phyloP scores from a whole-genome alignment of 2,888 invertebrate species.

The Nomada fabriciana region DNA sequence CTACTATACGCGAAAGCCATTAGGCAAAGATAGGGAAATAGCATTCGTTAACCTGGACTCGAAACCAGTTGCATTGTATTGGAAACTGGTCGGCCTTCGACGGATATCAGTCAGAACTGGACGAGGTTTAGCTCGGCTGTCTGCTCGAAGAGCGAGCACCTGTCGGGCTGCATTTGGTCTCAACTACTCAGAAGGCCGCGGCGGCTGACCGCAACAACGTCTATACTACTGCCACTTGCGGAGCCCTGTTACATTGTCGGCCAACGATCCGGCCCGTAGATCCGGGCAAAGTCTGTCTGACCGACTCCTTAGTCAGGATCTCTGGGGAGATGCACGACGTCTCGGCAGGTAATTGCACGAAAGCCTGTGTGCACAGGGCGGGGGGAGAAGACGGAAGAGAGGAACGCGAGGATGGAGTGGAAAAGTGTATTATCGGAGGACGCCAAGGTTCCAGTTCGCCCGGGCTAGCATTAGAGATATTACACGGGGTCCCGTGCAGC shows the following conservation, averaged over 20 bases:
- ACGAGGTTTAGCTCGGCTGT: constrained; percentile 10
- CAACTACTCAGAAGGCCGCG: constrained; percentile 75
- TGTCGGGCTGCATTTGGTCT: constrained; percentile 74
- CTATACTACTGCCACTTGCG: constrained; percentile 74
- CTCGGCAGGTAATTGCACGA: constrained; percentile 79
- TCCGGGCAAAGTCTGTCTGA: constrained; percentile 64
- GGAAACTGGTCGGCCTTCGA: background rate
- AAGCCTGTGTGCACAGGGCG: constrained; percentile 52
- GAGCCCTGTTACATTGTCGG: constrained; percentile 54
- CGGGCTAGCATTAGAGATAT: constrained; percentile 60
- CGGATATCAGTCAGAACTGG: constrained; percentile 38
- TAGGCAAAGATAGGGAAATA: background rate
- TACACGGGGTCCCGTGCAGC: constrained; percentile 48
- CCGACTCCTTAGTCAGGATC: constrained; percentile 71
- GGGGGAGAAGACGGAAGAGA: background rate
- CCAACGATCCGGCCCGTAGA: constrained; percentile 63
- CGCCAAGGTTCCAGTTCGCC: constrained; percentile 38
- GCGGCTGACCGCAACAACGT: constrained; percentile 80
- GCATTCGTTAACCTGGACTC: too few relatives aligned
- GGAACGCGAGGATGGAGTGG: constrained; percentile 25
- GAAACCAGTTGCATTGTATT: too few relatives aligned
- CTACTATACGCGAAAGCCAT: background rate
- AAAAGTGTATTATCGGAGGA: constrained; percentile 74
- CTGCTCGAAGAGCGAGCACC: constrained; percentile 66
- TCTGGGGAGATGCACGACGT: constrained; percentile 74